Base-by-base conservation (phyloP, 1,140 invertebrate genomes). In the Diabrotica virgifera region DNA sequence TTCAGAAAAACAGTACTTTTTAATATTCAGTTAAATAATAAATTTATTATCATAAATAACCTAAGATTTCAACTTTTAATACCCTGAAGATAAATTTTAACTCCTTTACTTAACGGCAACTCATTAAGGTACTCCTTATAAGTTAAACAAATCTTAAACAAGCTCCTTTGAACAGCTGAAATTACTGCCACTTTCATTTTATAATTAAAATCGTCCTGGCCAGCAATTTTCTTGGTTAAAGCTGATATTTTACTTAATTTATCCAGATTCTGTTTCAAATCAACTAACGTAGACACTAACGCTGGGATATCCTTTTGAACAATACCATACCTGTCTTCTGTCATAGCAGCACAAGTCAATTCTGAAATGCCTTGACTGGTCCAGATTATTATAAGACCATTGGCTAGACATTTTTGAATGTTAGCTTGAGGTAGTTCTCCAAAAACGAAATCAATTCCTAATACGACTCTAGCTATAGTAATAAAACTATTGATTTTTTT, bases 261-360 rank as follows among this genome's bases (percentile, higher is more conserved):
- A 62, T 92, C 90, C 38, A 92, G 70, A 67, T 84, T 84, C 46
- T 84, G 81, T 69, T 91, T 91, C 0, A 93, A 79, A 52, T 81
- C 80, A 5, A 92, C 73, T 2, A 93, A 70, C 6, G 83, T 72
- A 52, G 82, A 82, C 46, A 94, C 85, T n/a, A 93, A 85, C 13
- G 77, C 72, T 8, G 88, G 78, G 36, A 93, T 77, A 78, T 92
- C 89, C 76, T 89, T 89, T 73, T 92, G 91, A 5, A 90, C 89
- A 54, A 93, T 85, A 52, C 92, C 92, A 80, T 87, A 93, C 62
- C 82, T 84, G 79, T 93, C 92, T 80, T 93, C 91, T 7, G 70
- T 83, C 5, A 92, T 75, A 0, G 91, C 92, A 40, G 84, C 79
- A 3, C 85, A 85, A 37, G 85, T 83, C 12, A 93, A 77, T 36